Conservation (phyloP, 2,888 invertebrate genomes). For the Meganola albula region DNA sequence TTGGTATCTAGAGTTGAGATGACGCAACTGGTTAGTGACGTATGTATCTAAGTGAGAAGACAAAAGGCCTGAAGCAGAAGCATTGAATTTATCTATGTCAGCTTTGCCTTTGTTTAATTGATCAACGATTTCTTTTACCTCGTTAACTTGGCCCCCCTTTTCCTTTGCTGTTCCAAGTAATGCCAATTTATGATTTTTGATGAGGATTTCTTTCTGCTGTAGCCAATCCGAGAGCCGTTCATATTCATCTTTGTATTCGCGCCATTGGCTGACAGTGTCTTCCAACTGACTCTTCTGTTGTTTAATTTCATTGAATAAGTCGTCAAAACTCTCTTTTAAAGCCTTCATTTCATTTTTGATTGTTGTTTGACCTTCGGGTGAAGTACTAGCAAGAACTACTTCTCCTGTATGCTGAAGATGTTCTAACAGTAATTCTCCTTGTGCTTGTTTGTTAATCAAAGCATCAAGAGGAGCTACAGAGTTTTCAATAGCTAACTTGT, state of each 20-base stretch:
- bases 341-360: conserved; percentile 92
- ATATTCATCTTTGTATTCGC: conserved; percentile 95
- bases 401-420: conserved; percentile 92
- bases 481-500: conserved; percentile 92
- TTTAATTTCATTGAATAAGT: conserved; percentile 89
- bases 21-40: conserved; percentile 90
- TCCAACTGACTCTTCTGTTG: conserved; percentile 91
- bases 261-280: conserved; percentile 88
- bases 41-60: conserved; percentile 92
- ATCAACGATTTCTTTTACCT: conserved; percentile 86
- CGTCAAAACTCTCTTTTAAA: conserved; percentile 89
- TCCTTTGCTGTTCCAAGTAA: conserved; percentile 87
- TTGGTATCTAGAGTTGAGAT: conserved; percentile 92
- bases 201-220: conserved; percentile 93
- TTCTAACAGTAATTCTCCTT: conserved; percentile 91
- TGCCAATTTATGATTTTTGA: conserved; percentile 92
- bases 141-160: conserved; percentile 89
- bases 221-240: conserved; percentile 94
- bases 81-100: conserved; percentile 90
- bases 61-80: conserved; percentile 84
- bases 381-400: conserved; percentile 90
- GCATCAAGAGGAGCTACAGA: conserved; percentile 92
- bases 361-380: conserved; percentile 85
- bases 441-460: conserved; percentile 91
- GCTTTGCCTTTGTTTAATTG: conserved; percentile 86